Conservation (phyloP, 2,888 invertebrate species). For the Amphipoea lucens region DNA sequence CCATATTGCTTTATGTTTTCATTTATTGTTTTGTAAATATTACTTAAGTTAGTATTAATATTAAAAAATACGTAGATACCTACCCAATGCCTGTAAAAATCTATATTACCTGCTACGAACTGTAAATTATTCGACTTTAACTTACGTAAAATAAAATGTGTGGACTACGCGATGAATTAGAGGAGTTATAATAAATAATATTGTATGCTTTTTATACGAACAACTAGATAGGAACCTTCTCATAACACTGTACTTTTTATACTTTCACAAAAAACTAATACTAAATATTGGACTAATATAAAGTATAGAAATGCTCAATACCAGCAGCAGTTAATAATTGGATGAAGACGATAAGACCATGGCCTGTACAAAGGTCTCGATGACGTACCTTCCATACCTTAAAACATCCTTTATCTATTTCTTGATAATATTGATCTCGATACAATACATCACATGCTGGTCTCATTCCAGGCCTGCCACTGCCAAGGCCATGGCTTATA, state of each 20-base stretch:
- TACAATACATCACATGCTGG: constrained; percentile 1
- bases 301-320: constrained; percentile 29
- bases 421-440: constrained; percentile 39
- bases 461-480: constrained; percentile 6
- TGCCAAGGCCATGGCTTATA: constrained; percentile 14
- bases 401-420: neutral
- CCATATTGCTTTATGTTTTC: constrained; percentile 50
- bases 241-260: neutral
- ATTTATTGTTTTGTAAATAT: constrained; percentile 65
- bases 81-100: constrained; percentile 55
- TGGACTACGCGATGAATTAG: constrained; percentile 3
- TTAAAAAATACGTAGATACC: constrained; percentile 47
- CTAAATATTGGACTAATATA: constrained; percentile 19
- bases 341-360: constrained; percentile 5
- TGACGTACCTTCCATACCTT: neutral
- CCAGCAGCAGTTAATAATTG: neutral
- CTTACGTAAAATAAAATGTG: constrained; percentile 19
- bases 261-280: neutral
- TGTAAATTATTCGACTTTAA: constrained; percentile 57
- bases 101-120: constrained; percentile 27
- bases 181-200: constrained; percentile 5
- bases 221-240: constrained; percentile 2
- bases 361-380: neutral
- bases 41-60: constrained; percentile 61
- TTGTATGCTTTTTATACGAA: constrained; percentile 28